A percentile compares a stretch with the other conserved stretches of the same genome.
These are phyloP conservation scores for Euphonia xanthogaster DNA, from an alignment of 2,797 vertebrate genomes.

Conservation along the genomic window DNA sequence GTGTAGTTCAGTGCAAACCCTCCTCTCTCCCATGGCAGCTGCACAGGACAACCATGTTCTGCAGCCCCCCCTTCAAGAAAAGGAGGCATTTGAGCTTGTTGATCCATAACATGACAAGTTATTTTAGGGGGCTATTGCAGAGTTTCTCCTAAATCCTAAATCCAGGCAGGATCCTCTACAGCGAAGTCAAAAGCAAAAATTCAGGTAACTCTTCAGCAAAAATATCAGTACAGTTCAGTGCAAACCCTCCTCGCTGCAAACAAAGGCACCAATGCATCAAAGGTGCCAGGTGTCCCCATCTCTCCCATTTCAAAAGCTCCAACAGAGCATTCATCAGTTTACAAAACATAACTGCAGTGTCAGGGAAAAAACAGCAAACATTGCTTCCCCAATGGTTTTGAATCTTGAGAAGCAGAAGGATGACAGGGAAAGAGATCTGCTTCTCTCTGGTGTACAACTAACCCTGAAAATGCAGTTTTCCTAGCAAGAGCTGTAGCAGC, in stretches of 20 bases:
- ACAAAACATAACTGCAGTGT: background rate
- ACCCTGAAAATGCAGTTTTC: background rate
- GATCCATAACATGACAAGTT: background rate
- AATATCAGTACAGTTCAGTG: background rate
- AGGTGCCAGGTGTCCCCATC: background rate
- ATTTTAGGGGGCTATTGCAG: background rate
- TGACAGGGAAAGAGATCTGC: background rate
- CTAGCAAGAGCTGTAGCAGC: background rate
- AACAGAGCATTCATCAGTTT: background rate
- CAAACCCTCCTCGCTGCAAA: background rate
- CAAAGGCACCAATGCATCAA: background rate
- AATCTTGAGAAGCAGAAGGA: background rate
- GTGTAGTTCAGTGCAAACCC: background rate
- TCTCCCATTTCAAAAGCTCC: background rate
- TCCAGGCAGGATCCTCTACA: background rate
- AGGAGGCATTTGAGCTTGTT: background rate
- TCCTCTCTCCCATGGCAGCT: background rate
- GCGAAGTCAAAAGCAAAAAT: background rate
- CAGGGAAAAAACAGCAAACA: background rate
- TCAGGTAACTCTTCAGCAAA: background rate
- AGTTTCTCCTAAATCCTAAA: background rate
- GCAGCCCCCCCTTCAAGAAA: background rate
- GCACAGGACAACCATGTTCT: accelerated
- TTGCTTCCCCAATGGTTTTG: background rate
- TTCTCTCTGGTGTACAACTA: background rate